phyloP scores from a whole-genome alignment of 2,888 invertebrate species.

The Drosophila nigritarsus region DNA sequence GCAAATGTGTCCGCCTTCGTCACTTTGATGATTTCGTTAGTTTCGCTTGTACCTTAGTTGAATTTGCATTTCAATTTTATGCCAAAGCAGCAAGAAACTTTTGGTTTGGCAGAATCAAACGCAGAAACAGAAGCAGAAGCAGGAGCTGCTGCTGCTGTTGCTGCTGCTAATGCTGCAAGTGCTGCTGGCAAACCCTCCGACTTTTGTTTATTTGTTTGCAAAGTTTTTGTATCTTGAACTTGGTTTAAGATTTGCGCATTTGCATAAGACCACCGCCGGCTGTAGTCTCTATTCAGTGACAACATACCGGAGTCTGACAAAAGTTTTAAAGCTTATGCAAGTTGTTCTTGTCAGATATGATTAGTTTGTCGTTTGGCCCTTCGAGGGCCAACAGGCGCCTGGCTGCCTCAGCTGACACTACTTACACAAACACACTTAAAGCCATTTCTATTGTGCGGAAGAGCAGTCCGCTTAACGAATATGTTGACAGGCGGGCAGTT shows the following conservation, averaged over 20 bases:
- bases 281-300: slow-evolving; percentile 6
- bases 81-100: slow-evolving; percentile 53
- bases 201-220: slow-evolving; percentile 69
- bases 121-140: slow-evolving; percentile 3
- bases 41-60: slow-evolving; percentile 66
- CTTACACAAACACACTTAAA: slow-evolving; percentile 2
- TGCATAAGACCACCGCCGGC: slow-evolving; percentile 45
- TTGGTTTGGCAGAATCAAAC: slow-evolving; percentile 16
- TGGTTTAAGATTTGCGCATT: slow-evolving; percentile 60
- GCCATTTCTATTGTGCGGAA: not conserved
- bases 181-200: slow-evolving; percentile 20
- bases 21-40: slow-evolving; percentile 60
- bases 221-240: slow-evolving; percentile 71
- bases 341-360: slow-evolving; percentile 51
- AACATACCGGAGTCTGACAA: not conserved
- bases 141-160: not conserved
- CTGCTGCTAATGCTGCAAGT: slow-evolving; percentile 3
- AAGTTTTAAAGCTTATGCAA: slow-evolving; percentile 44
- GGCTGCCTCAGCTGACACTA: not conserved
- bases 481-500: not conserved
- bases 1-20: slow-evolving; percentile 33
- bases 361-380: slow-evolving; percentile 49
- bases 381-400: not conserved
- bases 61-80: slow-evolving; percentile 79
- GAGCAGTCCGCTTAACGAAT: not conserved